Evolutionary conservation across 1,140 invertebrate species (phyloP), one percentile per base, ranked within the genome.

Genomic region (Bactericera cockerelli): DNA sequence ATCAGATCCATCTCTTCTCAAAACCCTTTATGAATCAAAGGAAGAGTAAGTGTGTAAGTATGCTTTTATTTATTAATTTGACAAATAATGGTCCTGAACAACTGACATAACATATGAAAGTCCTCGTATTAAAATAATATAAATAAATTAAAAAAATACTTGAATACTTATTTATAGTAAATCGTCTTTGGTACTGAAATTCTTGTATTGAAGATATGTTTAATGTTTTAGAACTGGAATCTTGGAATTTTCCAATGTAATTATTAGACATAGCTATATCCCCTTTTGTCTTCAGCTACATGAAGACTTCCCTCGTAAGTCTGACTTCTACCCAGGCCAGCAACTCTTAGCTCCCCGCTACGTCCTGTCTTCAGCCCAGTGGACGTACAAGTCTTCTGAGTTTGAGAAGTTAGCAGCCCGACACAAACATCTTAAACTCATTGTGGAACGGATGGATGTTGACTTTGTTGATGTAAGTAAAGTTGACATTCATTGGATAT

Each of bases 301-400:
- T 16, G 42, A 49, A 49, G 79, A 81, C 66, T 82, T 83, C 67
- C 73, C 74, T 16, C 74, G 75, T 55, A 72, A 79, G 1, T 76
- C 75, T 1, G 81, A 83, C 66, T 86, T 81, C 67, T 89, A 87
- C 68, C 84, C 84, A 10, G 86, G 86, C 0, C 84, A 89, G 68
- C 78, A 80, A 63, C 71, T 90, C 1, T 82, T 79, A 68, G 86
- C 86, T 4, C 79, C 80, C 0, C 70, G 84, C 11, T 78, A 79
- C 39, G 77, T 78, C 58, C 72, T 92, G 36, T 81, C 86, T 63
- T 79, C 80, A 57, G 86, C 83, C 2, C 79, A 83, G 62, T 93
- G 88, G 88, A 72, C 87, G 19, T 72, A 76, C 31, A 82, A 83
- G 63, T 75, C 72, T 1, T 71, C 73, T 31, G 76, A 76, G 55